Evolutionary conservation across 2,888 invertebrate genomes (phyloP).

Genomic region (Ormyrus labotus): DNA sequence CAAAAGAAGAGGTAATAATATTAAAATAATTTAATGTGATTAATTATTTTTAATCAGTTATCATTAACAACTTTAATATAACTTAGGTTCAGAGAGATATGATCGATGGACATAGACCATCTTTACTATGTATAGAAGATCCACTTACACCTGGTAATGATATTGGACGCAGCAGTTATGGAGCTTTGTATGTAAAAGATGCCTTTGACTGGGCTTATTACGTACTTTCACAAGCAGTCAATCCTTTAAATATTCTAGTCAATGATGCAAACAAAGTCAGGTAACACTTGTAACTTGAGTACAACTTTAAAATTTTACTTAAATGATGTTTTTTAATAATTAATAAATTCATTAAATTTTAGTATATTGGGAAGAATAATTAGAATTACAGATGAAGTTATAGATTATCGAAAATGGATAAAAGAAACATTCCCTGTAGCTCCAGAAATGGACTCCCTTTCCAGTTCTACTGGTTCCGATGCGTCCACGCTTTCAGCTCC

Average conservation of each 20-base stretch:
- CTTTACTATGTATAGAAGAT: slow-evolving; percentile 97
- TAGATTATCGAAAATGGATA: slow-evolving; percentile 84
- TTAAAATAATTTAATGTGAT: neutral
- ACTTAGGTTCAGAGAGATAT: slow-evolving; percentile 88
- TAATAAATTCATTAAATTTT: slow-evolving; percentile 56
- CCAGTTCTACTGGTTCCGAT: slow-evolving; percentile 74
- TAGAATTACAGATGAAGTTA: slow-evolving; percentile 94
- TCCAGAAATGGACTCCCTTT: slow-evolving; percentile 72
- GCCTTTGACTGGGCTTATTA: slow-evolving; percentile 98
- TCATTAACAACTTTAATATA: slow-evolving; percentile 6
- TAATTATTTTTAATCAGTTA: neutral
- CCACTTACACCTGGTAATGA: slow-evolving; percentile 97
- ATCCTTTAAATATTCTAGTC: slow-evolving; percentile 76
- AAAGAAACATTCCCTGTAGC: slow-evolving; percentile 76
- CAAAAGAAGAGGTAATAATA: slow-evolving; percentile 87
- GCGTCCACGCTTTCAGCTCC: slow-evolving; percentile 74
- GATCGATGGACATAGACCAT: slow-evolving; percentile 95
- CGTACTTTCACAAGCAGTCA: slow-evolving; percentile 87
- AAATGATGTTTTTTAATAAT: too few relatives aligned
- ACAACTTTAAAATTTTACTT: neutral
- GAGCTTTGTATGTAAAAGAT: slow-evolving; percentile 91
- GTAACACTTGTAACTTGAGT: slow-evolving; percentile 62
- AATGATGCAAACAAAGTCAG: slow-evolving; percentile 77
- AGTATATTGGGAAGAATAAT: slow-evolving; percentile 93
- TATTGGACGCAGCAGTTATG: slow-evolving; percentile 98